Evolutionary conservation across 64 coral and sea anemone species (phyloP), one percentile per base, ranked within the genome.

Genomic region (Montipora capricornis): DNA sequence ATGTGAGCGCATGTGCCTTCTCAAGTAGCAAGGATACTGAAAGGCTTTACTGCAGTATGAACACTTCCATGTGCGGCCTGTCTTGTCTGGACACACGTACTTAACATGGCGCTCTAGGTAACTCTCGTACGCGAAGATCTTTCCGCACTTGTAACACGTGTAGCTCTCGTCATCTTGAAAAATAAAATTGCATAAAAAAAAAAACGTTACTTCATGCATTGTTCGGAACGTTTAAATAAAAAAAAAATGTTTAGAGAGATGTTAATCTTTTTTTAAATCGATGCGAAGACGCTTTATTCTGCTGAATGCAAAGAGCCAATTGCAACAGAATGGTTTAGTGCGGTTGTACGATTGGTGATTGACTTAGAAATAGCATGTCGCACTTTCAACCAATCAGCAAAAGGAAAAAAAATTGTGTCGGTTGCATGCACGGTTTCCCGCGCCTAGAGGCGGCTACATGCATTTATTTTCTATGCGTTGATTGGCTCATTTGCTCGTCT

Each of bases 41-140:
- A 99, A 99, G 5, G 98, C 98, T 80, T 99, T 99, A 24, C 89
- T 96, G 78, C 98, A 99, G 69, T 94, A 96, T 0, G 95, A 96
- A 69, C 98, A 99, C 80, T 99, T 99, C 98, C 98, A 99, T 8
- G 95, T 99, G 49, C 98, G 91, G 7, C 98, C 98, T 5, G 98
- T 99, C 79, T 99, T 99, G 84, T 99, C 98, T 0, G 98, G 98
- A 87, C 98, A 99, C 9, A 99, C 98, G 84, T 99, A 99, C 87
- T 99, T 99, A 2, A 99, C 98, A 58, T 99, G 98, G 47, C 98
- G 89, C 74, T 92, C 98, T 7, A 99, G 74, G 60, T 99, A 99
- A 79, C 92, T 99, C 68, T 99, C 94, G 53, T 99, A 99, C 19
- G 98, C 98, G 74, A 99, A 99, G 55, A 99, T 99, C 86, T 99